Conservation (phyloP, 2,797 vertebrate species). For the Antennarius maculatus region DNA sequence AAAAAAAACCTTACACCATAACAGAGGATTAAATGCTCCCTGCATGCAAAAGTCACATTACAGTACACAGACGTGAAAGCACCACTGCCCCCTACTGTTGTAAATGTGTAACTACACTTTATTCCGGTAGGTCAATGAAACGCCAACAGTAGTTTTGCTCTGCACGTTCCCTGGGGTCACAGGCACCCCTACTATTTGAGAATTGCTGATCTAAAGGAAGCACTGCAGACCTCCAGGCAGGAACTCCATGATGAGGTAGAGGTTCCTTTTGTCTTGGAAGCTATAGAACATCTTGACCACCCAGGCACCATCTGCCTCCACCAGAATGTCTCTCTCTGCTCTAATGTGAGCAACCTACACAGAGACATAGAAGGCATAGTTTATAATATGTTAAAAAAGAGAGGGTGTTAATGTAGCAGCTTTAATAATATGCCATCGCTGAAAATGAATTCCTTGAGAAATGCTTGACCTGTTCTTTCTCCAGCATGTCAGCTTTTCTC, state of each 20-base stretch:
- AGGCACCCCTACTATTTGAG: background rate
- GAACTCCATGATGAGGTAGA: slow-evolving; percentile 99
- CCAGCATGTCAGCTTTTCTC: slow-evolving; percentile 97
- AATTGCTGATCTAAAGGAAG: background rate
- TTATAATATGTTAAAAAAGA: background rate
- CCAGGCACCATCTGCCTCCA: slow-evolving; percentile 98
- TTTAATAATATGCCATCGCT: background rate
- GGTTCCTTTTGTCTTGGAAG: slow-evolving; percentile 98
- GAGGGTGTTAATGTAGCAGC: background rate
- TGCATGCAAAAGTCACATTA: no score
- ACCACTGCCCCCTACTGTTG: no score
- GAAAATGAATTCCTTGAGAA: no score
- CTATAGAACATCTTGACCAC: slow-evolving; percentile 99
- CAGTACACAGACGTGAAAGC: no score
- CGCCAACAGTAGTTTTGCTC: no score
- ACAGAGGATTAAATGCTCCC: no score
- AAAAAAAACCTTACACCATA: no score
- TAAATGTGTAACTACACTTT: no score
- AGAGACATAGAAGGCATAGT: background rate
- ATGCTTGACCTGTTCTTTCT: slow-evolving; percentile 92
- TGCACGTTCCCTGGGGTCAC: no score
- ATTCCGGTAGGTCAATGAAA: no score
- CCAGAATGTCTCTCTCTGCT: slow-evolving; percentile 96
- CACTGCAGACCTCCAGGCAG: slow-evolving; percentile 91
- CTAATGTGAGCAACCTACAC: slow-evolving; percentile 95